Evolutionary conservation across 2,888 invertebrate species (phyloP).

Genomic region (Amblyjoppa fuscipennis): DNA sequence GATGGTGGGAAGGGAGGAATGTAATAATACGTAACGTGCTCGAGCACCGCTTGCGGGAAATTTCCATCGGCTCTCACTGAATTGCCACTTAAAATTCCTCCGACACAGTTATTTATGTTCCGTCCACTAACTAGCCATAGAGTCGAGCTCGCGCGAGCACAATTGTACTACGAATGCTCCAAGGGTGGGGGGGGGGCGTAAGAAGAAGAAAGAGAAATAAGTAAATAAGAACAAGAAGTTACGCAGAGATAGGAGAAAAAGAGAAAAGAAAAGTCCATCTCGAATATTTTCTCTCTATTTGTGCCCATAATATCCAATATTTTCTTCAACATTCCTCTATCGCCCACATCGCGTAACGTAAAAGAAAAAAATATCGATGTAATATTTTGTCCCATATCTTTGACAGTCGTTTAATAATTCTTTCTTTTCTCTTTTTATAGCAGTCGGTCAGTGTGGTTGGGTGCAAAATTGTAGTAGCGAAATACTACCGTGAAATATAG

Average conservation of each 20-base stretch:
- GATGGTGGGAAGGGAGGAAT: conserved; percentile 55
- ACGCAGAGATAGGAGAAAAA: not conserved
- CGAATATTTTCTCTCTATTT: conserved; percentile 3
- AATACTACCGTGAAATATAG: conserved; percentile 48
- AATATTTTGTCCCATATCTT: not conserved
- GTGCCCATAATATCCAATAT: not conserved
- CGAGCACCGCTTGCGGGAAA: conserved; percentile 68
- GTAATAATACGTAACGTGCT: conserved; percentile 69
- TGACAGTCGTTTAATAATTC: conserved; percentile 1
- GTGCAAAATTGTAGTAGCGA: conserved; percentile 29
- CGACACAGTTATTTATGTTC: conserved; percentile 71
- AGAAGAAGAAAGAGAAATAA: conserved; percentile 20
- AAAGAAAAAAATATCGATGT: not conserved
- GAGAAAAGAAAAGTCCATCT: not conserved
- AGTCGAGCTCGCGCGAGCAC: conserved; percentile 54
- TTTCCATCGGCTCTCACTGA: conserved; percentile 69
- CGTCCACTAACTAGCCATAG: conserved; percentile 68
- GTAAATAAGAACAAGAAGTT: not conserved
- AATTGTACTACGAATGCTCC: conserved; percentile 47
- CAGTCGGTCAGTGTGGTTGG: not conserved
- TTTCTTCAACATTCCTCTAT: not conserved
- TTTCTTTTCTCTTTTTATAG: conserved; percentile 8
- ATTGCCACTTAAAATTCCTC: conserved; percentile 71
- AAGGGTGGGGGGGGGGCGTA: conserved; percentile 15
- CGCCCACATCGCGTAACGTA: not conserved